Conservation (phyloP, 2,113 vertebrate species). For the Panurus biarmicus region DNA sequence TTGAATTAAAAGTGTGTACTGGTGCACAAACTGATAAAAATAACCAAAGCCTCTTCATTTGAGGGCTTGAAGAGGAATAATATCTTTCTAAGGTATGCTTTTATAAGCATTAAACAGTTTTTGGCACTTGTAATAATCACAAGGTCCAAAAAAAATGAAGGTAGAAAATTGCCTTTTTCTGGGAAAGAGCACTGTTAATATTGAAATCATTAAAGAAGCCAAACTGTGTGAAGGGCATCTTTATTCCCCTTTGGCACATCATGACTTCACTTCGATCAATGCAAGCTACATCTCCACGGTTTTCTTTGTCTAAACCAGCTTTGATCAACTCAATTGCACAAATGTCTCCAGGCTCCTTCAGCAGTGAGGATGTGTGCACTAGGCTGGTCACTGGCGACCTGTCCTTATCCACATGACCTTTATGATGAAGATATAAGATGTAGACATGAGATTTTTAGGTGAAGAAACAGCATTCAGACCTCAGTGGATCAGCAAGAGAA, state of each 20-base stretch:
- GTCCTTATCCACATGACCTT: not conserved
- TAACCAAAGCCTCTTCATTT: not conserved
- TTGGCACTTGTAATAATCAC: conserved; percentile 11
- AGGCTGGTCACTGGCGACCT: not conserved
- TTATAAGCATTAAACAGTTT: conserved; percentile 36
- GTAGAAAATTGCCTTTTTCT: conserved; percentile 51
- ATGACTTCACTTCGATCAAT: conserved; percentile 20
- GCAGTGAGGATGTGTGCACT: not conserved
- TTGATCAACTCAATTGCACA: conserved; percentile 20
- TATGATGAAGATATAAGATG: not conserved
- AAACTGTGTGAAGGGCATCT: conserved; percentile 44
- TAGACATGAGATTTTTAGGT: not conserved
- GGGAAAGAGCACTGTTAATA: conserved; percentile 46
- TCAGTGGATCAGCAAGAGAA: not conserved
- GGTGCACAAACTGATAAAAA: not conserved
- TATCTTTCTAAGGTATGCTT: not conserved
- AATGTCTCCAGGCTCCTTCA: not conserved
- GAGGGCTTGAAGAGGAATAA: not conserved
- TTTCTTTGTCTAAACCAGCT: conserved; percentile 37
- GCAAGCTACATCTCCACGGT: not conserved
- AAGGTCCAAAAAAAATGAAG: conserved; percentile 2
- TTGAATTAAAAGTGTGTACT: not conserved
- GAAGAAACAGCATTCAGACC: not conserved
- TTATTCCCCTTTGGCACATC: conserved; percentile 49
- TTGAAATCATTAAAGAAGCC: conserved; percentile 45